Base-by-base conservation (phyloP, 2,113 vertebrate genomes). In the Arenaria interpres region DNA sequence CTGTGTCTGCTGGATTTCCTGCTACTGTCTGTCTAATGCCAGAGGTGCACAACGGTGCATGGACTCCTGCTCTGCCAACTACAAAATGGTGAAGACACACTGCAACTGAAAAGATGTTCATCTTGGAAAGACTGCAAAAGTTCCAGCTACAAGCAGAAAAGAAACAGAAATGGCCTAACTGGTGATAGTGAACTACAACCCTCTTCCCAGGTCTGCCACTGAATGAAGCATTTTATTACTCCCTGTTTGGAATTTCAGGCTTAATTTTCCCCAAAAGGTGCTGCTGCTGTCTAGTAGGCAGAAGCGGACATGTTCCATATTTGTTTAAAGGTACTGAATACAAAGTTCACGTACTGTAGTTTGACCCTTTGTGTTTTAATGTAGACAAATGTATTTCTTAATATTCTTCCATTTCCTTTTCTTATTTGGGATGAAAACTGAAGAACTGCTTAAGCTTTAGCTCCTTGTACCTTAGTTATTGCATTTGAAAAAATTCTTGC, bases 11-110 rank as follows among this genome's bases (percentile, higher is more conserved):
- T 23, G 6, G 41, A 32, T 45, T 87, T 71, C 37, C 32, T 74
- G 21, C 63, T 69, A 4, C 54, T 48, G 18, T 22, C 20, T 8
- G 13, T 35, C 45, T 62, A 79, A 27, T 23, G 30, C 32, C 80
- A 79, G 27, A 74, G 51, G 72, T 6, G 5, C 0, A 1, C 50
- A 48, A 21, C 1, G 1, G 39, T 12, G 46, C 23, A 27, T 2
- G 2, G 39, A 74, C 14, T 62, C 21, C 45, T 51, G 27, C 4
- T 46, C 57, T 56, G 12, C n/a, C 9, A 92, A 51, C 41, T 45
- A 24, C 1, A 0, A 14, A 59, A 72, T 27, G 5, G 6, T 33
- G 12, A 85, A 23, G 45, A 50, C 6, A 82, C 23, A 30, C 7
- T 25, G 18, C 43, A 94, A 63, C 25, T 16, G 15, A 71, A 68